Percentiles rank a stretch among this genome's conserved stretches.
These are phyloP conservation scores for Cyaniris semiargus DNA, from an alignment of 2,888 invertebrate genomes.

Conservation along the genomic window DNA sequence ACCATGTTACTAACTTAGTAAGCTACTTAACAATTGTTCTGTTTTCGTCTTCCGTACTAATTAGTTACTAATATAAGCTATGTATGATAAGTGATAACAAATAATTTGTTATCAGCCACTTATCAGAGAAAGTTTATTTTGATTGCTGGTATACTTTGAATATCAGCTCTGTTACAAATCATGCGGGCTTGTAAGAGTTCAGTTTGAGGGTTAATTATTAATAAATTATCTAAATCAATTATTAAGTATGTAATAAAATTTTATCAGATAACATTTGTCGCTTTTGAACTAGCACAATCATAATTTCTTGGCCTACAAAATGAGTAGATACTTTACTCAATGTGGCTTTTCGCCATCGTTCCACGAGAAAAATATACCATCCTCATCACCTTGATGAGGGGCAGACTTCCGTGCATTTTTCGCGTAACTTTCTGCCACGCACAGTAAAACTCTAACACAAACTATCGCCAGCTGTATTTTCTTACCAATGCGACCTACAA, in stretches of 20 bases:
- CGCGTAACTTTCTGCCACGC: no score
- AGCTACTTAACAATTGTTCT: background rate
- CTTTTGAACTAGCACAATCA: background rate
- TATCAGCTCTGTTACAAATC: background rate
- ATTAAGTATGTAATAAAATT: background rate
- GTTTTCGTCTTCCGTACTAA: background rate
- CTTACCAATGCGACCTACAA: no score
- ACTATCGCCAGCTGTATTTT: no score
- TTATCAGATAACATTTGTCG: background rate
- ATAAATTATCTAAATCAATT: background rate
- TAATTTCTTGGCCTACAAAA: background rate
- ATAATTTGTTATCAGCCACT: background rate
- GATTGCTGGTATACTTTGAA: background rate
- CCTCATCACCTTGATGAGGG: no score
- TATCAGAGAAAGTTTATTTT: background rate
- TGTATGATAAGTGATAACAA: slow-evolving; percentile 12
- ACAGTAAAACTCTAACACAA: no score
- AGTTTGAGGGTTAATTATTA: background rate
- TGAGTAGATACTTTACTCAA: background rate
- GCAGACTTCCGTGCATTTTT: no score
- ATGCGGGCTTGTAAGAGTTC: background rate
- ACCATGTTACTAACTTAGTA: background rate
- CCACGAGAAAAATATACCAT: no score
- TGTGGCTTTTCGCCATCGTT: no score
- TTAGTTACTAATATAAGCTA: background rate